Conservation (phyloP, 2,113 vertebrate species). For the Podiceps cristatus region DNA sequence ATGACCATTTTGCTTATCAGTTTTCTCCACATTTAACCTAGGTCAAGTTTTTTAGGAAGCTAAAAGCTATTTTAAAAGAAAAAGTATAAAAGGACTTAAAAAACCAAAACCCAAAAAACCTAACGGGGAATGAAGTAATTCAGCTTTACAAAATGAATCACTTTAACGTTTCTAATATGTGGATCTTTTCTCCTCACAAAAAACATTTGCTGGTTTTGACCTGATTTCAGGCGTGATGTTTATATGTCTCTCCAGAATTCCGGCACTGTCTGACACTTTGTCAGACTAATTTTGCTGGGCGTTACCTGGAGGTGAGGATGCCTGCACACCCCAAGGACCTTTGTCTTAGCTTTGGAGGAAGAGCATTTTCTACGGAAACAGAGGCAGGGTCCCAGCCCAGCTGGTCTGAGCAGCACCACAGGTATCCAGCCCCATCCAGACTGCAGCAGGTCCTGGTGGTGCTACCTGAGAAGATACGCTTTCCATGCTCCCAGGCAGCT, state of each 20-base stretch:
- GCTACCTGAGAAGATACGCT: background rate
- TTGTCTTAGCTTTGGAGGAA: background rate
- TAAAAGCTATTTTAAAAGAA: background rate
- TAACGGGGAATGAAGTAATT: background rate
- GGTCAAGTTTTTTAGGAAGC: background rate
- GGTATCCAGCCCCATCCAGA: background rate
- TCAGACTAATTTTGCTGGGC: background rate
- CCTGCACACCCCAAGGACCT: background rate
- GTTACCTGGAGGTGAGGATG: background rate
- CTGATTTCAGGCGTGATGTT: background rate
- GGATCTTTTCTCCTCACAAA: background rate
- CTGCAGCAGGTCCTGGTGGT: background rate
- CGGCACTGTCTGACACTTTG: background rate
- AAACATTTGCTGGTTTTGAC: background rate
- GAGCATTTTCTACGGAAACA: background rate
- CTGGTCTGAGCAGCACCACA: background rate
- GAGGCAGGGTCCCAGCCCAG: background rate
- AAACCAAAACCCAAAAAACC: background rate
- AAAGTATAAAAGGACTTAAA: background rate
- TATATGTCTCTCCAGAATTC: background rate
- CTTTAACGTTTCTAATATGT: background rate
- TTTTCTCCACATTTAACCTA: background rate
- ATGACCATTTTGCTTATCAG: rapidly evolving
- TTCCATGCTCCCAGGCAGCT: background rate
- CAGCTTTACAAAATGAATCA: background rate